Base-by-base conservation (phyloP, 2,888 invertebrate genomes). In the Athripsodes cinereus region DNA sequence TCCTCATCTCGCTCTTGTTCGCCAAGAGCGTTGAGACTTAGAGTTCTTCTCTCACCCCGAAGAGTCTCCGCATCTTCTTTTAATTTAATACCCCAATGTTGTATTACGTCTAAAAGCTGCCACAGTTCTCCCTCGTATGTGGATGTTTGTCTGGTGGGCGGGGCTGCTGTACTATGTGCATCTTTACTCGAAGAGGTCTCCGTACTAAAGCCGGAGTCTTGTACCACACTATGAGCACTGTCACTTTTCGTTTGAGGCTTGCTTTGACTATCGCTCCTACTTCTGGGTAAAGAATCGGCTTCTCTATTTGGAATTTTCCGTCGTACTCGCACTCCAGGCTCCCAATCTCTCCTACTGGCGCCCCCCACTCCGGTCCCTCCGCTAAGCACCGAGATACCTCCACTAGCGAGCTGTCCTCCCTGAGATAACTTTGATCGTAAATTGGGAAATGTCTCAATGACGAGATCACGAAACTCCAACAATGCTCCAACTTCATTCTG, bases 361-460 rank as follows among this genome's bases (percentile, higher is more conserved):
- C 78, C 76, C 59, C 76, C 74, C 69, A 76, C 68, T 66, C 72
- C 75, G 69, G 69, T 61, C 50, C 60, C 60, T 66, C 66, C 57
- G 62, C 58, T 49, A 69, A 67, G 53, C 71, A 68, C 59, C 71
- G 78, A 76, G 60, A 76, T 74, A 68, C 76, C 68, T 66, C 72
- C 75, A 67, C 74, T 69, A 63, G 78, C 79, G 69, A 69, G 60
- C 21, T 59, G 58, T 66, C 66, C 58, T 61, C 63, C 55, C 67
- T 85, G 82, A 70, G 87, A 86, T 86, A 92, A 85, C 81, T 92
- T 92, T 72, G 87, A 87, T 72, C 91, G 88, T 73, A 92, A 84
- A 80, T 92, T 90, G 69, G 92, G 92, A 81, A 92, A 92, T 71
- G 92, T 90, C 84, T 92, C 92, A 85, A 92, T 91, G 82, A 92